A percentile compares a stretch with the other conserved stretches of the same genome.
Evolutionary conservation across 2,797 vertebrate species (phyloP).

Genomic region (Sandelia bainsii): DNA sequence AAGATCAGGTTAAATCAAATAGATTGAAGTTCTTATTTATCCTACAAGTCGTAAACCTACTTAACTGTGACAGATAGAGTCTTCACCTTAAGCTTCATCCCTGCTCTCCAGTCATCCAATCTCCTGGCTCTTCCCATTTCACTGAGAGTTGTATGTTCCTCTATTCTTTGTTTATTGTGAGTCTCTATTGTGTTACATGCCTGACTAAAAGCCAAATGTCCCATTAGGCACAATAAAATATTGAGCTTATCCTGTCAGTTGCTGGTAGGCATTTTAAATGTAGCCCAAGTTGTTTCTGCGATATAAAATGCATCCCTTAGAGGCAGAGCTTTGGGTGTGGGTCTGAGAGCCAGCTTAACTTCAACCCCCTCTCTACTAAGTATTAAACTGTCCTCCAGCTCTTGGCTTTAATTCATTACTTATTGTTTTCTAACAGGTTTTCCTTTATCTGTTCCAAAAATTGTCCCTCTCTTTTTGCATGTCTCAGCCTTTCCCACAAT

Average conservation of each 20-base stretch:
- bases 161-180: slow-evolving; percentile 64
- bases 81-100: slow-evolving; percentile 44
- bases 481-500: slow-evolving; percentile 8
- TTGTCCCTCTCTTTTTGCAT: slow-evolving; percentile 4
- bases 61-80: slow-evolving; percentile 60
- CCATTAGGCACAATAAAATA: slow-evolving; percentile 74
- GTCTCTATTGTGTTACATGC: slow-evolving; percentile 63
- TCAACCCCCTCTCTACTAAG: slow-evolving; percentile 33
- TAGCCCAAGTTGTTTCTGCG: slow-evolving; percentile 29
- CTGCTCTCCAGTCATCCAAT: slow-evolving; percentile 39
- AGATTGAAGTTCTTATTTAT: slow-evolving; percentile 56
- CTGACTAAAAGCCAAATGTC: slow-evolving; percentile 70
- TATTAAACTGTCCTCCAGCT: slow-evolving; percentile 32
- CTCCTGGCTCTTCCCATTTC: slow-evolving; percentile 35
- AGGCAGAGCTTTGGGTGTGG: slow-evolving; percentile 52
- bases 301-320: slow-evolving; percentile 57
- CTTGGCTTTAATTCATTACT: slow-evolving; percentile 14
- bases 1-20: slow-evolving; percentile 47
- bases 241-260: slow-evolving; percentile 58
- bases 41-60: slow-evolving; percentile 52
- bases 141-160: slow-evolving; percentile 50
- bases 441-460: background rate
- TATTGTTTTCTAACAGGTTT: slow-evolving; percentile 14
- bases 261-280: slow-evolving; percentile 55
- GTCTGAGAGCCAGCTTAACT: slow-evolving; percentile 37